Percentiles rank a stretch among this genome's conserved stretches.
Evolutionary conservation across 2,113 vertebrate genomes (phyloP).

Genomic region (Sebastes schlegelii): DNA sequence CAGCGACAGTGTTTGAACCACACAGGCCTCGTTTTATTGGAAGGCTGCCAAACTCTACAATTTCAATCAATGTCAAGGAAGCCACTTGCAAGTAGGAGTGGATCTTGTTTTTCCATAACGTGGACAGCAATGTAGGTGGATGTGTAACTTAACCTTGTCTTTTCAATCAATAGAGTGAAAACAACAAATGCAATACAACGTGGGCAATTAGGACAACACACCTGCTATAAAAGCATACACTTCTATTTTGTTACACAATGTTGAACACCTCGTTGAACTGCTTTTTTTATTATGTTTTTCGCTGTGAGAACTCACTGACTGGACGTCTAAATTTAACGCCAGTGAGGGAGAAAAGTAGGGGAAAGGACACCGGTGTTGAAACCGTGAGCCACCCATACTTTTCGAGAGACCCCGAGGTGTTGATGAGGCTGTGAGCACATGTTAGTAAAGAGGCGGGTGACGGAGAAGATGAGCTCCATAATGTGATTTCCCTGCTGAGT

Average conservation of each 20-base stretch:
- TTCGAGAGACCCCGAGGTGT: slow-evolving; percentile 52
- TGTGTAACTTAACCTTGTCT: neutral
- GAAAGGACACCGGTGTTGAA: slow-evolving; percentile 16
- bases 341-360: slow-evolving; percentile 1
- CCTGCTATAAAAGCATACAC: neutral
- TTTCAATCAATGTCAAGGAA: slow-evolving; percentile 1
- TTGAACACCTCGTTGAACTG: slow-evolving; percentile 12
- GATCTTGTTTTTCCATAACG: slow-evolving; percentile 1
- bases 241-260: neutral
- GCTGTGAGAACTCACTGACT: slow-evolving; percentile 1
- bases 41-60: neutral
- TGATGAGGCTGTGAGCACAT: slow-evolving; percentile 63
- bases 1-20: neutral
- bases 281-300: neutral
- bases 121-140: slow-evolving; percentile 16
- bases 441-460: slow-evolving; percentile 52
- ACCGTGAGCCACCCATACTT: slow-evolving; percentile 12
- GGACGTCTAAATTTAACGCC: slow-evolving; percentile 9
- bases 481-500: slow-evolving; percentile 77
- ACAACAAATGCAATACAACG: slow-evolving; percentile 9
- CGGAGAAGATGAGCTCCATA: slow-evolving; percentile 62
- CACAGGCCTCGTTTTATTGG: neutral
- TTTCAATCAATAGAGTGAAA: slow-evolving; percentile 12
- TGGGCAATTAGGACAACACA: slow-evolving; percentile 16
- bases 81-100: neutral